phyloP scores from a whole-genome alignment of 2,888 invertebrate genomes.

The Hydropsyche betteni region DNA sequence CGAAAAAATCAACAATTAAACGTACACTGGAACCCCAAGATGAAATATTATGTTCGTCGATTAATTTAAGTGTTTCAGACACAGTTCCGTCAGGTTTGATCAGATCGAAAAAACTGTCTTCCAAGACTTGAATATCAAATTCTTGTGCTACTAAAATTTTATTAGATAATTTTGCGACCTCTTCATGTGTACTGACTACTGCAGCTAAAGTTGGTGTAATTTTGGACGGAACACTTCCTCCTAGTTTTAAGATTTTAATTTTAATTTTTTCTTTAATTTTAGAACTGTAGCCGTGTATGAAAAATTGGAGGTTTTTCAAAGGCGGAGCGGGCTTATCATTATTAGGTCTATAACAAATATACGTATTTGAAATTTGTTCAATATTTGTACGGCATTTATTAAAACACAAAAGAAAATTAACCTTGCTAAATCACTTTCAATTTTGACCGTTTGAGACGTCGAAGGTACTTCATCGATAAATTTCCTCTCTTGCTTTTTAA shows the following conservation, averaged over 20 bases:
- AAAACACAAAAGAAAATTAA: conserved; percentile 51
- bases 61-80: conserved; percentile 69
- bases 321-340: conserved; percentile 73
- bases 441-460: conserved; percentile 60
- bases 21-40: conserved; percentile 86
- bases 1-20: conserved; percentile 48
- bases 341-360: conserved; percentile 65
- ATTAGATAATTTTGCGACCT: conserved; percentile 73
- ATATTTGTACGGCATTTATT: not conserved
- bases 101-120: conserved; percentile 77
- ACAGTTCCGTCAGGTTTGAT: conserved; percentile 70
- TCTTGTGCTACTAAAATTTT: conserved; percentile 74
- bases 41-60: conserved; percentile 78
- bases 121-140: conserved; percentile 81
- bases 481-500: conserved; percentile 66
- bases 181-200: conserved; percentile 75
- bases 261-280: conserved; percentile 70
- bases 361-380: not conserved
- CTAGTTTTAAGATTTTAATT: conserved; percentile 74
- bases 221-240: conserved; percentile 77
- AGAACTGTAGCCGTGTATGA: conserved; percentile 69
- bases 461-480: conserved; percentile 67
- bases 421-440: conserved; percentile 61
- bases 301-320: conserved; percentile 81
- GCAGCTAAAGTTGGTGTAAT: conserved; percentile 75